A percentile compares a stretch with the other conserved stretches of the same genome.
Conservation (phyloP, 2,888 invertebrate species). For the Bursaphelenchus okinawaensis region DNA sequence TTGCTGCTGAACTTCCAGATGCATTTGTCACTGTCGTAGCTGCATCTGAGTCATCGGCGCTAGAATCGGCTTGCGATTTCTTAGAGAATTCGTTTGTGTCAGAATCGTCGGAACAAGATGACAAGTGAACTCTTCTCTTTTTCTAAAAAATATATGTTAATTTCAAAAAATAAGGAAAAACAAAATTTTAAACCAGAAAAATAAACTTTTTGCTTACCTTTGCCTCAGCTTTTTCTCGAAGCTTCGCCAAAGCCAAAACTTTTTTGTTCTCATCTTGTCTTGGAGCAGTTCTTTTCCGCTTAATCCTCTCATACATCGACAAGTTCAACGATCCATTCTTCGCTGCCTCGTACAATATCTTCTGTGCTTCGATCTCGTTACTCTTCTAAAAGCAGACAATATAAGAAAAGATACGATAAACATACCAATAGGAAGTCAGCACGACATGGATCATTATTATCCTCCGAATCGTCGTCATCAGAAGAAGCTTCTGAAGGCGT, state of each 20-base stretch:
- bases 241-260: slow-evolving; percentile 22
- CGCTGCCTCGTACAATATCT: slow-evolving; percentile 21
- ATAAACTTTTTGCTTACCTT: slow-evolving; percentile 20
- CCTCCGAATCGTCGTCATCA: slow-evolving; percentile 14
- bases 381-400: slow-evolving; percentile 6
- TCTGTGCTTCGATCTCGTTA: slow-evolving; percentile 30
- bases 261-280: slow-evolving; percentile 24
- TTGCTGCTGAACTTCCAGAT: neutral
- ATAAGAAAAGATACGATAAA: neutral
- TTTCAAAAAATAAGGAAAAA: neutral
- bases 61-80: neutral
- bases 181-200: too few species aligned
- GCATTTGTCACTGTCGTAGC: neutral
- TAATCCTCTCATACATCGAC: slow-evolving; percentile 47
- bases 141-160: slow-evolving; percentile 11
- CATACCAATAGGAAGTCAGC: slow-evolving; percentile 6
- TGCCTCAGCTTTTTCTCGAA: slow-evolving; percentile 22
- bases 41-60: slow-evolving; percentile 8
- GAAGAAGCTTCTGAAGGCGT: slow-evolving; percentile 7
- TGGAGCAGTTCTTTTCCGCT: slow-evolving; percentile 29
- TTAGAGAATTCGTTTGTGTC: neutral
- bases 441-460: slow-evolving; percentile 4
- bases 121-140: slow-evolving; percentile 18
- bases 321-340: slow-evolving; percentile 24
- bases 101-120: slow-evolving; percentile 9